Base-by-base conservation (phyloP, 2,113 vertebrate species). In the Equus quagga region DNA sequence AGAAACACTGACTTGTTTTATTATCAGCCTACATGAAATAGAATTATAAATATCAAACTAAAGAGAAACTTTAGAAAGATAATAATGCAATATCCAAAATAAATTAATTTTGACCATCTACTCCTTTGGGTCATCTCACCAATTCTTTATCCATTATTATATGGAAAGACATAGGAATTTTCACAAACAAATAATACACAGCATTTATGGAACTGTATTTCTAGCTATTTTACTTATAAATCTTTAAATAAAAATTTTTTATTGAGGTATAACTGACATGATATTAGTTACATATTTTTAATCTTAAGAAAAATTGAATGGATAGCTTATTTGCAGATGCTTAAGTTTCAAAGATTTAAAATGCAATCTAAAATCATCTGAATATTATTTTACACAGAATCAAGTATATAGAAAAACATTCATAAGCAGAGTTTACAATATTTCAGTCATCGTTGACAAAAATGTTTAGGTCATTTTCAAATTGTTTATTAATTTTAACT, bases 221-320 rank as follows among this genome's bases (percentile, higher is more conserved):
- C 41, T 70, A 89, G 24, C 13, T 65, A 64, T 14, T 84, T 72
- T 92, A 95, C 18, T 82, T 94, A 67, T 36, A 91, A 90, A 72
- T 95, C 11, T 91, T 94, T 86, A 56, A 86, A 44, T 56, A 65
- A 75, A 83, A 11, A 58, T 60, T 83, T 69, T 62, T 56, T 46
- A 44, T 73, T 44, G 49, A 86, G 21, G 51, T 79, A 90, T n/a
- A 86, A 78, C 0, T 33, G 28, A 49, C 80, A 67, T 33, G 60
- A 0, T 65, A 67, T 90, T 28, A 90, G n/a, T 58, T 70, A 82
- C 21, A 49, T 13, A 60, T 81, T 60, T 82, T 73, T 87, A 87
- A 89, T 94, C 89, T 72, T 60, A 2, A 76, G 70, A 87, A 97
- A 73, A 91, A 65, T 54, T 89, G 49, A 89, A 91, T 85, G 46